Percentiles rank a stretch among this genome's conserved stretches.
Evolutionary conservation across 2,113 vertebrate genomes (phyloP).

Genomic region (Nanorana parkeri): DNA sequence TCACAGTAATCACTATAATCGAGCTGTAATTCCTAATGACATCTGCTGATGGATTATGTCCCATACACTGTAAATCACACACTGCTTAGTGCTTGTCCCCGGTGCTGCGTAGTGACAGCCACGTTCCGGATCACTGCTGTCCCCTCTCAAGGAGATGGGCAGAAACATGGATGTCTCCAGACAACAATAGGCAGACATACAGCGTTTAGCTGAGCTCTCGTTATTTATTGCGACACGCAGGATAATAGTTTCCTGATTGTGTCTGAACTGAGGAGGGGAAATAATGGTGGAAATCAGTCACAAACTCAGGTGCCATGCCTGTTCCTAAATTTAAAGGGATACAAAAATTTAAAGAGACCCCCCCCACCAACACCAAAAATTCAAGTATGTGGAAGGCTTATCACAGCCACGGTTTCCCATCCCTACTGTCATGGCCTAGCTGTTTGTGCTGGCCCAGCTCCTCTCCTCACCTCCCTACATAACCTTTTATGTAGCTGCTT

Average conservation of each 20-base stretch:
- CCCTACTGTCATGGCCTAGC: too few species aligned
- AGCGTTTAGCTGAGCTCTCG: background rate
- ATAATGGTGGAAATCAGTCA: background rate
- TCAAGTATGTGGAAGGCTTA: too few species aligned
- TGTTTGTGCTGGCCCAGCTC: too few species aligned
- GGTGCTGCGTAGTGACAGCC: slow-evolving; percentile 14
- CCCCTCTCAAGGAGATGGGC: slow-evolving; percentile 21
- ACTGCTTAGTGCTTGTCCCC: background rate
- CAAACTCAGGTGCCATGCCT: background rate
- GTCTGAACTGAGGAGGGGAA: background rate
- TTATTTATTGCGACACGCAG: background rate
- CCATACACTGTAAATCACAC: background rate
- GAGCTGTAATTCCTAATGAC: too few species aligned
- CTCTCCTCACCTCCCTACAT: too few species aligned
- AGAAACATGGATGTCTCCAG: slow-evolving; percentile 22
- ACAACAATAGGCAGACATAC: slow-evolving; percentile 23
- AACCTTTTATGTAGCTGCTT: too few species aligned
- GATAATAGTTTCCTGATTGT: slow-evolving; percentile 6
- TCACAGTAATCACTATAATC: too few species aligned
- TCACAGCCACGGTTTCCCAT: too few species aligned
- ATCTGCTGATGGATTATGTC: background rate
- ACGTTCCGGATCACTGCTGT: background rate
- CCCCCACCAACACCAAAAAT: too few species aligned
- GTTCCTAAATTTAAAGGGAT: too few species aligned
- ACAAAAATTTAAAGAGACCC: too few species aligned